Base-by-base conservation (phyloP, 2,113 vertebrate species). In the Brachypodius melanocephalos region DNA sequence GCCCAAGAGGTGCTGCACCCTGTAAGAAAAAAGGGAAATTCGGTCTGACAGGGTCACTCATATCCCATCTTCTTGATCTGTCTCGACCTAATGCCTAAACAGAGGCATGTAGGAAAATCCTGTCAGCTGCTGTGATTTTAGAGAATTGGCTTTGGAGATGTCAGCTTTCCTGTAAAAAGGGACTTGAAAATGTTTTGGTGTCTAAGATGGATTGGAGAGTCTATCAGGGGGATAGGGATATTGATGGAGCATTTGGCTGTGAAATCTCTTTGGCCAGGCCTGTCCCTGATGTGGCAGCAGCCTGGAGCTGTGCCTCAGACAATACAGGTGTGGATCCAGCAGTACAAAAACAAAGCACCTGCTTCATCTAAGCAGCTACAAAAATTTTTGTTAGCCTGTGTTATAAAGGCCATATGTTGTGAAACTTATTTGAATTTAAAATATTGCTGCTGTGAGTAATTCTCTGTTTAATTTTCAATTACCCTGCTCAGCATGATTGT, bases 391-490 rank as follows among this genome's bases (percentile, higher is more conserved):
- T 49, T 61, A 58, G 85, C 25, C 36, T 55, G 14, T 63, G 54
- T 57, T 21, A 24, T 78, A 67, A 87, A 68, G 34, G 31, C 66
- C 78, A 71, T 95, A 62, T 58, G 66, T 62, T 92, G 52, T 29
- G n/a, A n/a, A 83, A 71, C 42, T 66, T 78, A 81, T 92, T 85
- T 90, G 90, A 92, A 84, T 79, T 76, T 86, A 62, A 94, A 94
- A 85, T 90, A 80, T 12, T 82, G 67, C 63, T 76, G 43, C 83
- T 78, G 40, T 88, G 58, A 94, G 66, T 84, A 72, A 84, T 94
- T 95, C 76, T 76, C 68, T 71, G 40, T 74, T 83, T 93, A 82
- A 69, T 79, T 96, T 88, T 89, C 88, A 79, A 26, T 95, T 92
- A 74, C 65, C 18, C 57, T 0, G 31, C 73, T 91, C 61, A 79